Percentiles rank a stretch among this genome's conserved stretches.
Conservation (phyloP, 1,140 invertebrate species). For the Epicauta chinensis region DNA sequence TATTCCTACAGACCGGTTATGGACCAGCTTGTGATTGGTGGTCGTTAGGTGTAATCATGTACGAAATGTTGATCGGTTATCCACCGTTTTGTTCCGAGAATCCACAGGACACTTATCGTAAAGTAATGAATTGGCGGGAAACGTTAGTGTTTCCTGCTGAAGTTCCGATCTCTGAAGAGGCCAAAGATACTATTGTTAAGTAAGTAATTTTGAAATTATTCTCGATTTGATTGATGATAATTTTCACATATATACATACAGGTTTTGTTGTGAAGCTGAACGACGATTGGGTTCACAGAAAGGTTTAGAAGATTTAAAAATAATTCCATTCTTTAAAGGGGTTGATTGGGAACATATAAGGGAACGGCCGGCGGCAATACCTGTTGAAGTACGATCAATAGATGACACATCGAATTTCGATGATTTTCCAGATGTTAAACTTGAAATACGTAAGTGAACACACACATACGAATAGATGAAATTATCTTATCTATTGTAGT, state of each 20-base stretch:
- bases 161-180: constrained; percentile 95
- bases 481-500: no score
- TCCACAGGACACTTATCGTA: constrained; percentile 98
- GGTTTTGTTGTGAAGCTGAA: constrained; percentile 94
- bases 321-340: constrained; percentile 81
- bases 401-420: constrained; percentile 99
- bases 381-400: constrained; percentile 88
- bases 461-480: not conserved
- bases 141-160: constrained; percentile 97
- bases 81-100: constrained; percentile 99
- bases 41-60: constrained; percentile 99
- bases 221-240: not conserved
- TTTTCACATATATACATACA: constrained; percentile 23
- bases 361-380: constrained; percentile 94
- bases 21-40: constrained; percentile 98
- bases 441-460: constrained; percentile 90
- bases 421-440: constrained; percentile 98
- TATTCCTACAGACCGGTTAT: constrained; percentile 97
- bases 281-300: constrained; percentile 82
- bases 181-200: constrained; percentile 72
- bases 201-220: constrained; percentile 19
- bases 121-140: constrained; percentile 99
- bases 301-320: constrained; percentile 82
- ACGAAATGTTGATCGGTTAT: constrained; percentile 99
- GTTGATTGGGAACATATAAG: constrained; percentile 96